Percentiles rank a stretch among this genome's conserved stretches.
Conservation (phyloP, 2,113 vertebrate species). For the Equus quagga region DNA sequence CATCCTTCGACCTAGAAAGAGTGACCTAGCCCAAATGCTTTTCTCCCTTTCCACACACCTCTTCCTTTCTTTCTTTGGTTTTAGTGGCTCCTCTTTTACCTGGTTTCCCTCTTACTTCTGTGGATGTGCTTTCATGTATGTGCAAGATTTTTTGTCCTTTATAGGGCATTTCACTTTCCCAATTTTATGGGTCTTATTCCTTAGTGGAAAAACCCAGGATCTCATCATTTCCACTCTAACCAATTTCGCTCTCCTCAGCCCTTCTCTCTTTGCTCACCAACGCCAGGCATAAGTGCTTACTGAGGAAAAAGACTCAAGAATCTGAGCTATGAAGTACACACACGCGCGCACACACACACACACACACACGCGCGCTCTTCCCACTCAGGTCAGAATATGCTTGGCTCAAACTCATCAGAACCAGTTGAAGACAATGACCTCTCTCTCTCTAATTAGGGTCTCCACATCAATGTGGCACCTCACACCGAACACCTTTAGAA, state of each 20-base stretch:
- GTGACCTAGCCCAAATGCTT: accelerated
- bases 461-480: neutral
- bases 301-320: neutral
- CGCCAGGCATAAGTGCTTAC: neutral
- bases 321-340: neutral
- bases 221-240: neutral
- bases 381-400: neutral
- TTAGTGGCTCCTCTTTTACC: neutral
- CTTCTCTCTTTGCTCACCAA: neutral
- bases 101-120: neutral
- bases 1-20: neutral
- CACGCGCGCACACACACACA: neutral
- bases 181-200: neutral
- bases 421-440: neutral
- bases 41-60: neutral
- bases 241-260: neutral
- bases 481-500: neutral
- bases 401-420: neutral
- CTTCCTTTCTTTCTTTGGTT: neutral
- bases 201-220: neutral
- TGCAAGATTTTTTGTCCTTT: neutral
- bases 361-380: neutral
- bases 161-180: neutral
- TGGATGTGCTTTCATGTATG: neutral
- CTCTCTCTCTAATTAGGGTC: neutral